Base-by-base conservation (phyloP, 30 jellyfish, hydroid and myxozoan genomes). In the Hydractinia symbiolongicarpus region DNA sequence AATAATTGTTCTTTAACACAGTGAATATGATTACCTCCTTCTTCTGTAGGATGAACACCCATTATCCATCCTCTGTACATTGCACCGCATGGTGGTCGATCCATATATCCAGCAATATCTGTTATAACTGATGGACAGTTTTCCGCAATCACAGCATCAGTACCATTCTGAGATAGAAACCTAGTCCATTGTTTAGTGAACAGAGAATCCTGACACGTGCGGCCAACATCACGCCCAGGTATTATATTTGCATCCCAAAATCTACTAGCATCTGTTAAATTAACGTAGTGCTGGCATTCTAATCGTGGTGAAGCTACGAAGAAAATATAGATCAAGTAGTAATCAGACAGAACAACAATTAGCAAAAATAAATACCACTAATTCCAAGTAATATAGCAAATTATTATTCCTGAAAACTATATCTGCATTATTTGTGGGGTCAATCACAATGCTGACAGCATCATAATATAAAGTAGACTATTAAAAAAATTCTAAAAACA, bases 31-130 rank as follows among this genome's bases (percentile, higher is more conserved):
- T 71, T 50, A 71, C 80, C 80, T 71, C 51, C 80, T n/a, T 30
- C 51, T 30, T 30, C 60, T 20, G 61, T 50, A 20, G 80, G 80
- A 5, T 71, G 80, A 7, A 1, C 1, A 9, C 80, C 80, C 15
- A 4, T 30, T 9, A 71, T 71, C 80, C 80, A 71, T 11, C 80
- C 80, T 71, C 80, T 71, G 51, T 71, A 71, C n/a, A 20, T 49
- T 8, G 80, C 80, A 71, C 61, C 80, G n/a, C 80, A 71, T 15
- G 61, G 61, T 71, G 80, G 55, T 8, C 15, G n/a, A 71, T 71
- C 61, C 17, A 71, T 53, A 13, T 11, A 58, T 14, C n/a, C 51
- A 8, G 55, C 44, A 7, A 53, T 30, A 71, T 71, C 61, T 7
- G 44, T 20, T 20, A 71, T 14, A 19, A 20, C n/a, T 7, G 61